Evolutionary conservation across 23 tunicate species (phyloP).

Genomic region (Botrylloides violaceus): DNA sequence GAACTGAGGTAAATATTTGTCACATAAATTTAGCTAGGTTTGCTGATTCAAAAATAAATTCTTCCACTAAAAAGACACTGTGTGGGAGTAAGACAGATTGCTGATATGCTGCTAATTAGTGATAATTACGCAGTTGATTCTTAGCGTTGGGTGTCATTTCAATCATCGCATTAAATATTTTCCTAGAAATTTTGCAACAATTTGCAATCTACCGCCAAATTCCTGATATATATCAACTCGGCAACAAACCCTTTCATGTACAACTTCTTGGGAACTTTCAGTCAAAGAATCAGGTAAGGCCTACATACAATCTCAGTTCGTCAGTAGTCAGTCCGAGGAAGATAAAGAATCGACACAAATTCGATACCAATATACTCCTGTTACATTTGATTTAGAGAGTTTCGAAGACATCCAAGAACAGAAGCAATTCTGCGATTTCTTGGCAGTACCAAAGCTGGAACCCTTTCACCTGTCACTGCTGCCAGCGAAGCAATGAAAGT

Average conservation of each 20-base stretch:
- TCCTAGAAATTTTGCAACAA: not conserved
- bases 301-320: not conserved
- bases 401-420: not conserved
- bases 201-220: not conserved
- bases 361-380: too few species aligned
- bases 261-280: conserved; percentile 23
- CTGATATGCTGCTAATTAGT: too few species aligned
- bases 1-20: not conserved
- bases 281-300: conserved; percentile 10
- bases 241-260: conserved; percentile 12
- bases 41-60: not conserved
- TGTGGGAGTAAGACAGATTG: too few species aligned
- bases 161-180: too few species aligned
- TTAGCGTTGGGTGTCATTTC: too few species aligned
- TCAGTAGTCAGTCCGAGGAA: not conserved
- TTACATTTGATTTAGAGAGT: not conserved
- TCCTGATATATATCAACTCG: conserved; percentile 15
- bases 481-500: not conserved
- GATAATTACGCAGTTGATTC: too few species aligned
- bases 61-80: too few species aligned
- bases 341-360: not conserved
- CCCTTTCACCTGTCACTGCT: not conserved
- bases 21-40: not conserved
- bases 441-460: not conserved
- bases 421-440: not conserved